These are phyloP conservation scores for Lepidocyrtoides sp. DNA, from an alignment of 2,888 invertebrate species.

Conservation along the genomic window DNA sequence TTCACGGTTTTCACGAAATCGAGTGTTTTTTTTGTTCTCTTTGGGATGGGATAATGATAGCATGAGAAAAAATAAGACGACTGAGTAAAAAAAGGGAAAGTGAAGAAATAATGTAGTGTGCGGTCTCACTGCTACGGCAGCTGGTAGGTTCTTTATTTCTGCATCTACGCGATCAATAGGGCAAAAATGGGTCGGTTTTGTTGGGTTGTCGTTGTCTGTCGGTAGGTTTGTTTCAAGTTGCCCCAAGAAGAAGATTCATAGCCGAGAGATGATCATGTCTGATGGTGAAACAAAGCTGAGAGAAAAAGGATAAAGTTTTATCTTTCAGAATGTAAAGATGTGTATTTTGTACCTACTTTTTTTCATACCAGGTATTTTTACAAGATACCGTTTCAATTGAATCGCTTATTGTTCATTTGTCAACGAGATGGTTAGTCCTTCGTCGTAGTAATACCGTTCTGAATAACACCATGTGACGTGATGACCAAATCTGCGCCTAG, in stretches of 20 bases:
- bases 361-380: conserved; percentile 6
- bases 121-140: conserved; percentile 10
- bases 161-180: conserved; percentile 2
- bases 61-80: neutral
- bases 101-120: neutral
- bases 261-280: neutral
- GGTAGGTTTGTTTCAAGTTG: conserved; percentile 4
- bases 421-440: neutral
- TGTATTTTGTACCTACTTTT: neutral
- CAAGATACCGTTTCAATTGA: conserved; percentile 4
- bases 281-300: neutral
- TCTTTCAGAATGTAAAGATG: neutral
- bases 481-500: conserved; percentile 64
- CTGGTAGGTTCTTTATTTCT: conserved; percentile 7
- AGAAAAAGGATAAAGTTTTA: neutral
- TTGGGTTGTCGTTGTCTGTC: neutral
- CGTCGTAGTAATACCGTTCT: conserved; percentile 41
- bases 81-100: conserved; percentile 19
- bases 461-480: conserved; percentile 70
- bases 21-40: neutral
- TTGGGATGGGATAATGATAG: neutral
- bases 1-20: conserved; percentile 7
- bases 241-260: neutral
- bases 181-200: neutral
- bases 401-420: conserved; percentile 23